A percentile compares a stretch with the other conserved stretches of the same genome.
phyloP scores from a whole-genome alignment of 2,113 vertebrate genomes.

The Crotalus tigris region DNA sequence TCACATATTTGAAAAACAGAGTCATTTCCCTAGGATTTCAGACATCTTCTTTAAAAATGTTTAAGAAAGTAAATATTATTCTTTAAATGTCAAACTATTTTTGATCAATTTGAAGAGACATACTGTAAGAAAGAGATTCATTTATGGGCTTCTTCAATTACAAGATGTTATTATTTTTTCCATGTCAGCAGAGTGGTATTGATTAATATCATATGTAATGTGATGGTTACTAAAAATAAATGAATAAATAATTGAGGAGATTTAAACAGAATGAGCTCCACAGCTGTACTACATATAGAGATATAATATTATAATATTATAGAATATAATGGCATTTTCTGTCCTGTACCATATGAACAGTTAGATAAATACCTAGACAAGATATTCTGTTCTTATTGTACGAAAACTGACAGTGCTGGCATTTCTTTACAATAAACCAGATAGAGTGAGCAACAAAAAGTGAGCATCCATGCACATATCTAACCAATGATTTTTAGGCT shows the following conservation, averaged over 20 bases:
- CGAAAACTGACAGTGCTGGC: not conserved
- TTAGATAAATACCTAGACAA: not conserved
- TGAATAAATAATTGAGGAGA: not conserved
- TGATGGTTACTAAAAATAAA: not conserved
- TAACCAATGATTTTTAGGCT: slow-evolving; percentile 37
- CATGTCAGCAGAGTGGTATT: not conserved
- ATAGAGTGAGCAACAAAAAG: slow-evolving; percentile 20
- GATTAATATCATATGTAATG: not conserved
- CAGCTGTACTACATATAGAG: not conserved
- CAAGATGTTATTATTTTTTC: not conserved
- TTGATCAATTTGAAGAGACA: not conserved
- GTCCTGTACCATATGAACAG: not conserved
- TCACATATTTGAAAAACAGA: not conserved
- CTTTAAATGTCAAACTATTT: not conserved
- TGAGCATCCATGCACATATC: slow-evolving; percentile 30
- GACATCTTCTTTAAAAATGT: not conserved
- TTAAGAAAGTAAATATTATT: not conserved
- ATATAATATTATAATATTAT: not conserved
- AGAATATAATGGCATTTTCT: not conserved
- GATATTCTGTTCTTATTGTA: not conserved
- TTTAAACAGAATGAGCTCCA: not conserved
- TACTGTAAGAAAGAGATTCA: not conserved
- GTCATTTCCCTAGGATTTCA: not conserved
- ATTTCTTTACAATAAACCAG: slow-evolving; percentile 2
- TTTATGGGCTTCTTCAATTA: not conserved